Evolutionary conservation across 2,888 invertebrate genomes (phyloP).

Genomic region (Spodoptera exigua): DNA sequence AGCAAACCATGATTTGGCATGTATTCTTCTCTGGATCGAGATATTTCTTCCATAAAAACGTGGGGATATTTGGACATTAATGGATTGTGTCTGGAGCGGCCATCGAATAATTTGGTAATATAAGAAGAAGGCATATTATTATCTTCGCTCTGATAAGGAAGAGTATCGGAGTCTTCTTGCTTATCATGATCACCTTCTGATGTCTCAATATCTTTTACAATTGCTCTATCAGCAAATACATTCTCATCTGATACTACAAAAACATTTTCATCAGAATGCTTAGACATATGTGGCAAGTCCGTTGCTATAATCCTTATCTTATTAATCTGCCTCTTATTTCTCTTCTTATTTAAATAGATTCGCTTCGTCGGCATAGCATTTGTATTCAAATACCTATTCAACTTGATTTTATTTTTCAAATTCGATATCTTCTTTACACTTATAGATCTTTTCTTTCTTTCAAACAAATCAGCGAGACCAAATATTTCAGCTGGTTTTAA

Average conservation of each 20-base stretch:
- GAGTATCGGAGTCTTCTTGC: slow-evolving; percentile 56
- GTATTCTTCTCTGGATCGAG: slow-evolving; percentile 67
- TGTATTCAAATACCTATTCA: slow-evolving; percentile 73
- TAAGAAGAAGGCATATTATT: slow-evolving; percentile 43
- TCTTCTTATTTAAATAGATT: slow-evolving; percentile 71
- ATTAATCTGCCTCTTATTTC: slow-evolving; percentile 75
- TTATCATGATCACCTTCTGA: slow-evolving; percentile 51
- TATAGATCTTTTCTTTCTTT: slow-evolving; percentile 71
- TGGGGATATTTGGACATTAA: slow-evolving; percentile 83
- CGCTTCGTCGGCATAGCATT: slow-evolving; percentile 67
- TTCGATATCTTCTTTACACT: slow-evolving; percentile 69
- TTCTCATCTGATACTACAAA: slow-evolving; percentile 76
- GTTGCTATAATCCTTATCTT: slow-evolving; percentile 77
- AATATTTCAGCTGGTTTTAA: slow-evolving; percentile 75
- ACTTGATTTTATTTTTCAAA: slow-evolving; percentile 69
- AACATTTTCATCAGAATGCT: slow-evolving; percentile 72
- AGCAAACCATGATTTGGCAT: slow-evolving; percentile 34
- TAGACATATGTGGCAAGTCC: slow-evolving; percentile 59
- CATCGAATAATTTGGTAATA: slow-evolving; percentile 57
- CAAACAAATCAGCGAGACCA: slow-evolving; percentile 65
- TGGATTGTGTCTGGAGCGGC: slow-evolving; percentile 65
- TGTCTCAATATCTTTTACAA: slow-evolving; percentile 65
- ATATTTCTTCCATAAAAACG: slow-evolving; percentile 74
- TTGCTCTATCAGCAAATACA: slow-evolving; percentile 70
- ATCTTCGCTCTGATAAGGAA: slow-evolving; percentile 62